Evolutionary conservation across 2,888 invertebrate genomes (phyloP).

Genomic region (Toxonevra muliebris): DNA sequence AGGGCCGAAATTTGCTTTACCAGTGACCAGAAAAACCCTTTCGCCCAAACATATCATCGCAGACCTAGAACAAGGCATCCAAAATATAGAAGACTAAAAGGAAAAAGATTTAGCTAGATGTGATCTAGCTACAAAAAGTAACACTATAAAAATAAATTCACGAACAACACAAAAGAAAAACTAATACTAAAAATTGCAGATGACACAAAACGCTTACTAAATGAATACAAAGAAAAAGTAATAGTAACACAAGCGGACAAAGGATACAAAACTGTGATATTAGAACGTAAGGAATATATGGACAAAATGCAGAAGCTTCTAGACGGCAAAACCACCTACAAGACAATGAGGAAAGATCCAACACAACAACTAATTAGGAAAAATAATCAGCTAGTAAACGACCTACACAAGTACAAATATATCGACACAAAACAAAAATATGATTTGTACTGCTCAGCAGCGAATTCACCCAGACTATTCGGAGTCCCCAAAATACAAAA

Average conservation of each 20-base stretch:
- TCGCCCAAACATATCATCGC: background rate
- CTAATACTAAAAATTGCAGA: too few relatives aligned
- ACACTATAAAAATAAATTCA: background rate
- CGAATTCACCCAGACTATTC: constrained; percentile 2
- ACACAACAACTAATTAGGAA: too few relatives aligned
- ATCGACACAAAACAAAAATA: too few relatives aligned
- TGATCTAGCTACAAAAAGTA: too few relatives aligned
- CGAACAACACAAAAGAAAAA: too few relatives aligned
- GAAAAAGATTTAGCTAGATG: background rate
- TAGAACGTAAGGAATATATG: too few relatives aligned
- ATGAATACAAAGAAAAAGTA: background rate
- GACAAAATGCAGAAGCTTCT: background rate
- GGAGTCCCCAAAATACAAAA: constrained; percentile 8
- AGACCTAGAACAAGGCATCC: background rate
- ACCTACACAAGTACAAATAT: background rate
- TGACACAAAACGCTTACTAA: background rate
- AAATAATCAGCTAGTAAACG: background rate
- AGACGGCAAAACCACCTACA: background rate
- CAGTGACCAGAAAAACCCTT: background rate
- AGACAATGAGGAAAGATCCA: too few relatives aligned
- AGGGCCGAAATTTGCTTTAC: background rate
- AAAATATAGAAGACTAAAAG: background rate
- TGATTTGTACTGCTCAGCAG: background rate
- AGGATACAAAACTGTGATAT: too few relatives aligned
- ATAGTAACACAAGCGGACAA: too few relatives aligned